Base-by-base conservation (phyloP, 2,888 invertebrate genomes). In the Osmoderma eremita region DNA sequence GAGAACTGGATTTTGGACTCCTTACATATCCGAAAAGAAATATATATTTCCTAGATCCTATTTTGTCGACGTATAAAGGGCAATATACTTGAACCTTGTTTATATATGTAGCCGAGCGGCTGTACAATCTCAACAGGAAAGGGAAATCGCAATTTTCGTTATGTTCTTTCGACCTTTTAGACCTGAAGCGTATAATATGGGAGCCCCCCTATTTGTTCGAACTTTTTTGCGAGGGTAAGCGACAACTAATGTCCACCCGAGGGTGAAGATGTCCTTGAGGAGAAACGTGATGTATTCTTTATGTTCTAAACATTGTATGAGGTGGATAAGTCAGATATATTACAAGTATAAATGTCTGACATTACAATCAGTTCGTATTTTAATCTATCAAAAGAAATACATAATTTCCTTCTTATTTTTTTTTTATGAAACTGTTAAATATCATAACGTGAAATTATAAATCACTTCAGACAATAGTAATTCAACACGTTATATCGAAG, bases 81-180 rank as follows among this genome's bases (percentile, higher is more conserved):
- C 41, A 41, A 56, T 56, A 56, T 56, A 56, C 22, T 41, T 42
- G 41, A 56, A 56, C 30, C 30, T 39, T 39, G 41, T 20, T 22
- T 56, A 41, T 56, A 56, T 41, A 13, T 41, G 41, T 10, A 56
- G 41, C 56, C 41, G 41, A 39, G 22, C 41, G 56, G n/a, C 20
- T 20, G 41, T 41, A 8, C 41, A 56, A 56, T 45, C 15, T 45
- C 15, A 12, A 45, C 20, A n/a, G 20, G 41, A 41, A 56, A 56
- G 13, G 41, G 41, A 41, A 56, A 56, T 41, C 56, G 18, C 41
- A 56, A 56, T 56, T 41, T 56, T n/a, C 41, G 54, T 41, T 41
- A n/a, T 2, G 12, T 39, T 22, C 13, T 1, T 20, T 56, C 56
- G 41, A 5, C 20, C 30, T 30, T n/a, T n/a, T 30, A 30, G 6